Evolutionary conservation across 2,888 invertebrate species (phyloP), one percentile per base, ranked within the genome.

Genomic region (Eristalis tenax): DNA sequence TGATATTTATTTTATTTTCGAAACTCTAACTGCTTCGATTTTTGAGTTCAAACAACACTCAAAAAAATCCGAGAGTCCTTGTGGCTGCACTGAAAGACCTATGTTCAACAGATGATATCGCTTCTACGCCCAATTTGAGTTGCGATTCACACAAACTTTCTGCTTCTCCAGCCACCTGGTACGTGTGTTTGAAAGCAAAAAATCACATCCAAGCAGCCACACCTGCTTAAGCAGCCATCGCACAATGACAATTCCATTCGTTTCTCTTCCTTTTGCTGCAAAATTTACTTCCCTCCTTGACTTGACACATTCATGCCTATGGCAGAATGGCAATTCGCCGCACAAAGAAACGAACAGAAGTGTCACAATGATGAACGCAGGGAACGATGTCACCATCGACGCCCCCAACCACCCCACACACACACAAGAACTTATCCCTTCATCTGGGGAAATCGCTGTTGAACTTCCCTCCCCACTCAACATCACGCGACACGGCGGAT

Each of bases 301-400:
- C 50, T 68, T 68, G 68, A 43, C 68, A 77, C 68, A 69, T 77
- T 69, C 32, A 63, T 61, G 61, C 32, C 63, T 77, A 32, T 10
- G 66, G 57, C 38, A 1, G 23, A 32, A 68, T 56, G 26, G 61
- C 50, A 70, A 63, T 77, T 40, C 40, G 18, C 22, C 23, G 40
- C 22, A 50, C 50, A 69, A 77, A 69, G 57, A 64, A 59, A 79
- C 64, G 40, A 64, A 35, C 56, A 43, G 38, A 81, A 75, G 69
- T 85, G 73, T 81, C 76, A 81, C 73, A 28, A 61, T 80, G 80
- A 80, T 66, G 71, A 84, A 81, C 68, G 64, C 38, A 43, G 35
- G 64, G 50, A 50, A 18, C 50, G 50, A 6, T 18, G 50, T 18
- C 43, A 6, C 43, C 43, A 5, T n/a, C 50, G 8, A 0, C 18